phyloP scores from a whole-genome alignment of 2,797 vertebrate genomes.

The Aplochiton taeniatus region DNA sequence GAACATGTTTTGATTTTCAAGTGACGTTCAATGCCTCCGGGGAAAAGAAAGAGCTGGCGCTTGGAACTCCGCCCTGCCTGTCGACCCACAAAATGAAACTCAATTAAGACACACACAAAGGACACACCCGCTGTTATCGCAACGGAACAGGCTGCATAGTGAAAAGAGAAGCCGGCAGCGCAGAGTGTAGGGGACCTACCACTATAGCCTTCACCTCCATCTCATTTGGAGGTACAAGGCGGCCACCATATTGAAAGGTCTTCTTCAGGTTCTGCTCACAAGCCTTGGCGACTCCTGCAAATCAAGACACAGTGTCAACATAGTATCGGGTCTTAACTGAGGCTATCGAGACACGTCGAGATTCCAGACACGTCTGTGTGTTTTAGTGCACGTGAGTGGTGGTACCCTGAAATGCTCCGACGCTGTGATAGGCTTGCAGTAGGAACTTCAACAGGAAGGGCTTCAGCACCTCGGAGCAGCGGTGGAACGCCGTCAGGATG shows the following conservation, averaged over 20 bases:
- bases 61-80: conserved; percentile 96
- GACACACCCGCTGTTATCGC: background rate
- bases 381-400: conserved; percentile 1
- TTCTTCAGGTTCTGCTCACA: conserved; percentile 94
- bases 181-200: conserved; percentile 75
- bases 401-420: conserved; percentile 87
- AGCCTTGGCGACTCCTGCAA: conserved; percentile 89
- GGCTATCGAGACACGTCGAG: no score
- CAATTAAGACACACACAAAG: background rate
- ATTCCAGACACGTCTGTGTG: background rate
- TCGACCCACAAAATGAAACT: no score
- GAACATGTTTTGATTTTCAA: conserved; percentile 97
- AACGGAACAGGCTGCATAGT: background rate
- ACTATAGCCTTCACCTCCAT: conserved; percentile 96
- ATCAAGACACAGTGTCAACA: background rate
- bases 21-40: conserved; percentile 91
- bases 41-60: conserved; percentile 92
- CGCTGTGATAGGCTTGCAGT: conserved; percentile 75
- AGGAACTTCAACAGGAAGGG: conserved; percentile 85
- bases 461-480: conserved; percentile 89
- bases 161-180: background rate
- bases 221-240: conserved; percentile 82
- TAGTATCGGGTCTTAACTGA: no score
- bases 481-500: conserved; percentile 86
- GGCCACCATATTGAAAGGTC: conserved; percentile 87